Evolutionary conservation across 1,140 invertebrate species (phyloP), one percentile per base, ranked within the genome.

Genomic region (Aphidius ervi): DNA sequence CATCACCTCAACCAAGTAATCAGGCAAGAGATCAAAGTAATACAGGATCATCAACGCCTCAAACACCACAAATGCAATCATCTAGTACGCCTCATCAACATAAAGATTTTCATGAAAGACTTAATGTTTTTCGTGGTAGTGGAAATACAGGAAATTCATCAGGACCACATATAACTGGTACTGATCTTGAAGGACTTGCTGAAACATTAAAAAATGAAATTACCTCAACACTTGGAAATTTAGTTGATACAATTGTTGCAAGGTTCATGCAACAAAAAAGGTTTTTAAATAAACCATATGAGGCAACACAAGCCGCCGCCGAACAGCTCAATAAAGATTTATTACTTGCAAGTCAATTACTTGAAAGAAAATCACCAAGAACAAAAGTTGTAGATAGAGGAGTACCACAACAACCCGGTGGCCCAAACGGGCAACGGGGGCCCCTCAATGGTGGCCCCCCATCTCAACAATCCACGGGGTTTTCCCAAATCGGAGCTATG

Each of bases 141-240:
- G 69, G 72, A 5, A 68, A 67, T 6, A 66, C 52, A 58, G 57
- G 75, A 2, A 65, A 68, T 10, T 85, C 85, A 1, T 77, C 85
- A 52, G 84, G 83, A 58, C 81, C 87, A 41, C 74, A 76, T 53
- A 83, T 88, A 63, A 86, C 86, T 1, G 87, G 86, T 37, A 82
- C 87, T 10, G 93, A 95, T 71, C 81, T 95, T 3, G 92, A 96
- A 77, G 88, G 90, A 53, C 80, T 96, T 48, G 91, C 92, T 6
- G 93, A 96, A 67, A 87, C 90, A 49, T 83, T 97, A 2, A 97
- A 97, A 80, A 87, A 86, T 45, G 94, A 97, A 82, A 91, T 97
- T 60, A 89, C 89, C 10, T 86, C 91, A 56, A 93, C 90, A 5
- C 74, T 95, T 48, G 86, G 88, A 5, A 89, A 87, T 61, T 80